Base-by-base conservation (phyloP, 2,888 invertebrate genomes). In the Pimpla rufipes region DNA sequence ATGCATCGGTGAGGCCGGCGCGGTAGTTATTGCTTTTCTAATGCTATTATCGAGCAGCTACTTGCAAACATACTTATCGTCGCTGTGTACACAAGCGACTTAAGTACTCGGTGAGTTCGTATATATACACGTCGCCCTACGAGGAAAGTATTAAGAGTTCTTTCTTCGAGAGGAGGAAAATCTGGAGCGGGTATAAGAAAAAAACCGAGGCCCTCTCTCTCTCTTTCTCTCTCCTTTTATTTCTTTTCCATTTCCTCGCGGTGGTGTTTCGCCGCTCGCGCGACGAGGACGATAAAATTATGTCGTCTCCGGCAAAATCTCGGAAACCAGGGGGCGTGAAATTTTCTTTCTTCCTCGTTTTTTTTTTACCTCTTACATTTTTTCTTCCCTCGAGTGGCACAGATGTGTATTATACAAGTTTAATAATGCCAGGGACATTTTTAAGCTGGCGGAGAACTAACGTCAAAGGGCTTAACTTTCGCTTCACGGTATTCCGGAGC, bases 381-480 rank as follows among this genome's bases (percentile, higher is more conserved):
- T n/a, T n/a, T 89, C 86, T 85, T 84, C 80, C 87, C 76, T 85
- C 87, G 84, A 84, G 76, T 84, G 76, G 77, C 71, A 73, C 67
- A 62, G 67, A 68, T 68, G 80, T 52, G 62, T 70, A 75, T 76
- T 77, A 77, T 76, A 85, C 85, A 87, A 90, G 89, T 90, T 90
- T 90, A 87, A 91, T 91, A 91, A 90, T 87, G 86, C 88, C 83
- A 23, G 84, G 70, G 23, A 62, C 18, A 64, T 75, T 73, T 76
- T 79, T 71, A 77, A 80, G 73, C 79, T 67, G 62, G 23, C 42
- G 59, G 40, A 80, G 64, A 62, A 80, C 55, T 18, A 68, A 40
- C 80, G 80, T 84, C 83, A 84, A 84, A 84, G 78, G 70, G 74
- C 80, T 84, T 78, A 78, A 84, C 83, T 84, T 64, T 81, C 83